Evolutionary conservation across 2,113 vertebrate genomes (phyloP).

Genomic region (Catharus minimus): DNA sequence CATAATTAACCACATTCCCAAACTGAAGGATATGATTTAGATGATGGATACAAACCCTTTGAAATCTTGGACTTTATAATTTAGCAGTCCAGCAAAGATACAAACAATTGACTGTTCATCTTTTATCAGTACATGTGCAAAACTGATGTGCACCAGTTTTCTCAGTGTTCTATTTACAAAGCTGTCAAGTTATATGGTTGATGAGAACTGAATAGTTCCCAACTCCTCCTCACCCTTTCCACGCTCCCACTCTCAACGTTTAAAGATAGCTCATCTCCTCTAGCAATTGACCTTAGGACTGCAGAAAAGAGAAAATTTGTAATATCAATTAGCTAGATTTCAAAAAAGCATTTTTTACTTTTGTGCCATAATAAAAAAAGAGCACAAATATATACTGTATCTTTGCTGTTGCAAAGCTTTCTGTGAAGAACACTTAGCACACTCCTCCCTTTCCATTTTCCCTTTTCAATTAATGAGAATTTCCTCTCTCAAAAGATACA

Average conservation of each 20-base stretch:
- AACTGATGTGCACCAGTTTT: neutral
- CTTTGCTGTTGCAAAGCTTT: neutral
- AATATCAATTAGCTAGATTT: neutral
- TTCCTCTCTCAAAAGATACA: neutral
- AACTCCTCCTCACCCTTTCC: neutral
- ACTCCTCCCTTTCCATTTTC: neutral
- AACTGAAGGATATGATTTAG: constrained; percentile 20
- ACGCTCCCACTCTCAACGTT: neutral
- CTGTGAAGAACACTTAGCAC: neutral
- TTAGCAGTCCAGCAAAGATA: constrained; percentile 4
- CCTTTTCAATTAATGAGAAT: neutral
- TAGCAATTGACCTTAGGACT: neutral
- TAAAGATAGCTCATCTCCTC: neutral
- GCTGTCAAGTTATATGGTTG: neutral
- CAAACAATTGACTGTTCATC: neutral
- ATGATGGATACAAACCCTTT: neutral
- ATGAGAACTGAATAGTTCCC: neutral
- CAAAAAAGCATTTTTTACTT: accelerated
- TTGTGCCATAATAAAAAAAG: neutral
- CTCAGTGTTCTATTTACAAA: neutral
- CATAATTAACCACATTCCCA: constrained; percentile 31
- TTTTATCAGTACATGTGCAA: neutral
- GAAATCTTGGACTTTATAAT: constrained; percentile 8
- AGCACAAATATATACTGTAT: neutral
- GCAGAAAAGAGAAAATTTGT: neutral